Conservation (phyloP, 2,113 vertebrate species). For the Madoqua kirkii region DNA sequence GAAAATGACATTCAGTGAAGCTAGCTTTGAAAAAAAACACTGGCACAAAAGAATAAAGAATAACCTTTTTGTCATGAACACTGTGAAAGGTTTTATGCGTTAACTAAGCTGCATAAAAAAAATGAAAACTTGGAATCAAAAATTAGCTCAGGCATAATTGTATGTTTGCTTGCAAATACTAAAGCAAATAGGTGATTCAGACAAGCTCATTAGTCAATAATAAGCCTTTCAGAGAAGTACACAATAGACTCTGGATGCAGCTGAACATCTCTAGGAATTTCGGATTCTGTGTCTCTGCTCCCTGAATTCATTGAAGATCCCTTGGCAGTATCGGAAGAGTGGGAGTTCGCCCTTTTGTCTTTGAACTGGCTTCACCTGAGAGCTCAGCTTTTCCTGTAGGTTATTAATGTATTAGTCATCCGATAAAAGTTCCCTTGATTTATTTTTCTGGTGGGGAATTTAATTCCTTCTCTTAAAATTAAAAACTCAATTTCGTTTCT, state of each 20-base stretch:
- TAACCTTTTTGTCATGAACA: constrained; percentile 42
- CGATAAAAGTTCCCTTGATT: constrained; percentile 59
- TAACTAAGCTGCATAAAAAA: constrained; percentile 56
- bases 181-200: constrained; percentile 72
- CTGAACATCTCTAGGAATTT: constrained; percentile 21
- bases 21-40: constrained; percentile 68
- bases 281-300: constrained; percentile 16
- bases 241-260: not conserved
- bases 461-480: constrained; percentile 60
- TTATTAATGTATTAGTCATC: constrained; percentile 54
- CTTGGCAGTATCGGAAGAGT: not conserved
- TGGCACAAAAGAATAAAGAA: constrained; percentile 68
- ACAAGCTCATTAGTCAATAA: constrained; percentile 74
- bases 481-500: constrained; percentile 45
- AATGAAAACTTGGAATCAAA: constrained; percentile 68
- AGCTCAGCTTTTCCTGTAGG: constrained; percentile 39
- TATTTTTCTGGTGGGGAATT: constrained; percentile 61
- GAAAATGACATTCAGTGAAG: constrained; percentile 61
- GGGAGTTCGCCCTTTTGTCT: constrained; percentile 46
- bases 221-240: constrained; percentile 53
- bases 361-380: constrained; percentile 58
- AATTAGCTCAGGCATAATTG: constrained; percentile 66
- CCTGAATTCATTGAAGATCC: constrained; percentile 50
- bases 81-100: constrained; percentile 58
- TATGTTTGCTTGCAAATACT: constrained; percentile 72